Evolutionary conservation across 2,797 vertebrate genomes (phyloP), one percentile per base, ranked within the genome.

Genomic region (Harpagifer antarcticus): DNA sequence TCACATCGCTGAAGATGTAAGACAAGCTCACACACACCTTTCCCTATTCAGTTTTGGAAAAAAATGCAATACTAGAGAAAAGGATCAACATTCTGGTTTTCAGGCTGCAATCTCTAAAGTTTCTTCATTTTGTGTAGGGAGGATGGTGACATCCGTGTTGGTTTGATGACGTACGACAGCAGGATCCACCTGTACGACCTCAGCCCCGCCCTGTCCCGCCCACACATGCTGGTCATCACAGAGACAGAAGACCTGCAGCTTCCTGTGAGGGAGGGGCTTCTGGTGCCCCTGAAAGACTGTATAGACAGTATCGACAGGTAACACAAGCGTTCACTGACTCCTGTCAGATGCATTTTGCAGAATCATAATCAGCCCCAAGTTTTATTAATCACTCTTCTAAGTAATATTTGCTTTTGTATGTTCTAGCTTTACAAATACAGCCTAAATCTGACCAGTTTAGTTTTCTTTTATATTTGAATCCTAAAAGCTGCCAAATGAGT

Each of bases 191-290:
- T 96, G 65, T 96, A 94, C 48, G 85, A 96, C 86, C 92, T 96
- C 64, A 94, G 92, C 72, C 91, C 92, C 1, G 45, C 82, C 43
- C 78, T 95, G 78, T 93, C 92, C 64, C 95, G 94, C 50, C 95
- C 95, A 19, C 95, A 95, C 85, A 96, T 96, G 95, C 91, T 96
- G 87, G 91, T 96, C 68, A 79, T 96, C 86, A 90, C 91, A 1
- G 95, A 96, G 17, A 84, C 87, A 0, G 91, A 94, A 0, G 93
- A 96, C 27, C 78, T 95, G 68, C 93, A 95, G 60, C 93, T 95
- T 72, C 95, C 95, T 59, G 77, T 95, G 79, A 89, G 79, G 70
- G 91, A 94, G 49, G 95, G 95, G 56, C 94, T 96, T n/a, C 87
- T 96, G 72, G 93, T 95, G 68, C 55, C 94, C 4, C 89, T 95